phyloP scores from a whole-genome alignment of 2,797 vertebrate genomes.

The Manis crassicaudata region DNA sequence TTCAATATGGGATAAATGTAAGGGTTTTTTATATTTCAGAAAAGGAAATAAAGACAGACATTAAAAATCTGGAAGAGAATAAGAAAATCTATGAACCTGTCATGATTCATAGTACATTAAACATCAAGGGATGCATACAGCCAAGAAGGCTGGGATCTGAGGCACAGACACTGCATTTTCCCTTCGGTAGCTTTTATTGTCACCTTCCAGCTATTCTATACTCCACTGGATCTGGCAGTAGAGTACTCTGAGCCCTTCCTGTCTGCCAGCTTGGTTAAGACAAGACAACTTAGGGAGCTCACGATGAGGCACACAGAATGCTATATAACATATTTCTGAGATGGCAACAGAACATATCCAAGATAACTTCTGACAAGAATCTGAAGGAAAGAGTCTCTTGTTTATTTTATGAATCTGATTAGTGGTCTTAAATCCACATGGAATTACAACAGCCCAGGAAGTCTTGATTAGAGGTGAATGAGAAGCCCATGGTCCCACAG shows the following conservation, averaged over 20 bases:
- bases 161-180: neutral
- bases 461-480: neutral
- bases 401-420: neutral
- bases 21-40: neutral
- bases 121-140: neutral
- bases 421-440: neutral
- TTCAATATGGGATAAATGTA: neutral
- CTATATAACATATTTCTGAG: neutral
- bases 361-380: neutral
- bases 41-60: neutral
- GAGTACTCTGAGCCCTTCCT: neutral
- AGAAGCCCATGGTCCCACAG: neutral
- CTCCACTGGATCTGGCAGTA: neutral
- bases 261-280: neutral
- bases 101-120: neutral
- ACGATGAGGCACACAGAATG: neutral
- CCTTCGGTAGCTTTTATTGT: neutral
- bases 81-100: neutral
- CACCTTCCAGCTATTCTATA: neutral
- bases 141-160: neutral
- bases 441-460: neutral
- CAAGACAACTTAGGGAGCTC: neutral
- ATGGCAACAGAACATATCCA: neutral
- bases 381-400: neutral
- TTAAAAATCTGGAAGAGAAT: neutral